Conservation (phyloP, 1,140 invertebrate species). For the Heterodera schachtii region DNA sequence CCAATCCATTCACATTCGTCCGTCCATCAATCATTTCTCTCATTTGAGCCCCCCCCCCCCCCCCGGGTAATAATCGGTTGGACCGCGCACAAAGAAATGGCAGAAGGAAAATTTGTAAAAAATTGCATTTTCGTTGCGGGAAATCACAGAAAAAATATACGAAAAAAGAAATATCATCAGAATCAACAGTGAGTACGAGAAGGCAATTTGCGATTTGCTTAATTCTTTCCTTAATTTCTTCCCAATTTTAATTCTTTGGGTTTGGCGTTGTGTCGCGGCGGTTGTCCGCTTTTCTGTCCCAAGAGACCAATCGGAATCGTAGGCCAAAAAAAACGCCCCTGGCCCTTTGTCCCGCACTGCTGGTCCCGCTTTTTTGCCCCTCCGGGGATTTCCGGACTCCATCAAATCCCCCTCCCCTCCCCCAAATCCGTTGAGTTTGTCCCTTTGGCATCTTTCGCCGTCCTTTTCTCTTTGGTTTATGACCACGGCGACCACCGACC, state of each 20-base stretch:
- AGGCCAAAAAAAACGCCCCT: not conserved
- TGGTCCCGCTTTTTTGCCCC: not conserved
- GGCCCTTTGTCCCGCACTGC: not conserved
- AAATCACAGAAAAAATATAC: too few relatives aligned
- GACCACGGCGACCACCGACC: slow-evolving; percentile 1
- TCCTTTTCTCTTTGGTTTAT: slow-evolving; percentile 3
- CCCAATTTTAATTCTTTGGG: too few relatives aligned
- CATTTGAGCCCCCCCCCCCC: too few relatives aligned
- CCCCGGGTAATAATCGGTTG: not conserved
- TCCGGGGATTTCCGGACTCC: not conserved
- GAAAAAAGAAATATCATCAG: too few relatives aligned
- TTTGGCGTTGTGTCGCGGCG: too few relatives aligned
- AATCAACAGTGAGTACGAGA: too few relatives aligned
- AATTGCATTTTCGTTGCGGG: too few relatives aligned
- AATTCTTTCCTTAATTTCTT: too few relatives aligned
- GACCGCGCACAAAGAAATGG: not conserved
- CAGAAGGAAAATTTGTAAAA: not conserved
- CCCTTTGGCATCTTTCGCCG: not conserved
- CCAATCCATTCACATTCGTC: too few relatives aligned
- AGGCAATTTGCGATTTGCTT: too few relatives aligned
- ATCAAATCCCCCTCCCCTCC: not conserved
- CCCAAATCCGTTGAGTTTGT: not conserved
- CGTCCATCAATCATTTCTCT: not conserved
- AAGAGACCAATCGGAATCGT: not conserved
- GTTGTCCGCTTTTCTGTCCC: not conserved